A percentile compares a stretch with the other conserved stretches of the same genome.
These are phyloP conservation scores for Barypeithes pellucidus DNA, from an alignment of 2,888 invertebrate genomes.

Conservation along the genomic window DNA sequence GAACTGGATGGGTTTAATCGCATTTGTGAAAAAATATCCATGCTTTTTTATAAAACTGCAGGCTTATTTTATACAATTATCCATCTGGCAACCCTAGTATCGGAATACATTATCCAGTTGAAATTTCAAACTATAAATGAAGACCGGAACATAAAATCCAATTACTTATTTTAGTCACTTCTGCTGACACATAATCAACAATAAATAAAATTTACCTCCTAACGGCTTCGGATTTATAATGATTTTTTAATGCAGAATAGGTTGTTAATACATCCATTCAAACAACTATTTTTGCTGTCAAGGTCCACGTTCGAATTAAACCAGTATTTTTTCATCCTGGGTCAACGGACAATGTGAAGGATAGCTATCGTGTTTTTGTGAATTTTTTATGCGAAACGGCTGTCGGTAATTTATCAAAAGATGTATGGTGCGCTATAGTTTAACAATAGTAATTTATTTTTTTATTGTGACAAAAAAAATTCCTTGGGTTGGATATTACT, in stretches of 20 bases:
- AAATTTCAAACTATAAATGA: neutral
- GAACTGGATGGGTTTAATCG: too few relatives aligned
- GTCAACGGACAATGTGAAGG: constrained; percentile 55
- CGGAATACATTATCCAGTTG: neutral
- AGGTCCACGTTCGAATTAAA: constrained; percentile 53
- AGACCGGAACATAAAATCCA: constrained; percentile 23
- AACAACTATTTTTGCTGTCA: constrained; percentile 48
- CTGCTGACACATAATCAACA: constrained; percentile 30
- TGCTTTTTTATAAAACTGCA: too few relatives aligned
- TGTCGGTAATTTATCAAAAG: constrained; percentile 39
- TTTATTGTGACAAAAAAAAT: neutral
- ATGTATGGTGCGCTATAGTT: constrained; percentile 22
- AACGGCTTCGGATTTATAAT: constrained; percentile 46
- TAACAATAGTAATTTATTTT: constrained; percentile 31
- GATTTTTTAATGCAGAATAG: constrained; percentile 43
- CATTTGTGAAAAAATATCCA: too few relatives aligned
- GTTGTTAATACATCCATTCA: constrained; percentile 46
- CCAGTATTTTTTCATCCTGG: constrained; percentile 56
- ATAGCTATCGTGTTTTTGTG: constrained; percentile 43
- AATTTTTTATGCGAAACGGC: constrained; percentile 42
- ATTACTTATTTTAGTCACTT: constrained; percentile 29
- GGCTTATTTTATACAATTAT: too few relatives aligned
- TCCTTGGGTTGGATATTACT: neutral
- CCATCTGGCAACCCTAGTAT: too few relatives aligned
- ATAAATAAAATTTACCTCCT: constrained; percentile 46